Evolutionary conservation across 2,888 invertebrate genomes (phyloP).

Genomic region (Allacma fusca): DNA sequence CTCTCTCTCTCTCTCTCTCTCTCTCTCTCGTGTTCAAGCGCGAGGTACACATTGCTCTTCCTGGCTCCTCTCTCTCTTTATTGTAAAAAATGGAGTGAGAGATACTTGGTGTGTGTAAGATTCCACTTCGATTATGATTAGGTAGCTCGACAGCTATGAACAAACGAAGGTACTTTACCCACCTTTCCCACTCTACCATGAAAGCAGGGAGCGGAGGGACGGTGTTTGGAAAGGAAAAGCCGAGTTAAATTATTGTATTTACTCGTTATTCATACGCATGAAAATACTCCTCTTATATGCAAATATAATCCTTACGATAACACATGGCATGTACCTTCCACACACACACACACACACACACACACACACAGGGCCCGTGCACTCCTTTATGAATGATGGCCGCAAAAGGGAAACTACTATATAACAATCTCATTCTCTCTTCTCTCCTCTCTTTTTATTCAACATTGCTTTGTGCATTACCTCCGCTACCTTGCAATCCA

Average conservation of each 20-base stretch:
- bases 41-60: not conserved
- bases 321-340: constrained; percentile 7
- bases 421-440: not conserved
- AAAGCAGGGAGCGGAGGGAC: not conserved
- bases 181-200: constrained; percentile 15
- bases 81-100: not conserved
- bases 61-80: not conserved
- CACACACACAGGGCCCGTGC: not conserved
- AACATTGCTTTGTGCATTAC: not conserved
- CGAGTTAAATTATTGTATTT: constrained; percentile 38
- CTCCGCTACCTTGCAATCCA: constrained; percentile 31
- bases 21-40: no score
- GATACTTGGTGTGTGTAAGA: constrained; percentile 4
- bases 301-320: constrained; percentile 33
- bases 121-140: constrained; percentile 20
- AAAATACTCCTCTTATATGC: constrained; percentile 26
- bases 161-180: constrained; percentile 25
- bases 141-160: constrained; percentile 13
- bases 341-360: not conserved
- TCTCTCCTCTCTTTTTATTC: not conserved
- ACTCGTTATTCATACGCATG: constrained; percentile 36
- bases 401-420: constrained; percentile 1
- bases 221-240: constrained; percentile 1
- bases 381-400: constrained; percentile 16
- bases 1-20: no score